Conservation (phyloP, 2,113 vertebrate genomes). For the Microcebus murinus region DNA sequence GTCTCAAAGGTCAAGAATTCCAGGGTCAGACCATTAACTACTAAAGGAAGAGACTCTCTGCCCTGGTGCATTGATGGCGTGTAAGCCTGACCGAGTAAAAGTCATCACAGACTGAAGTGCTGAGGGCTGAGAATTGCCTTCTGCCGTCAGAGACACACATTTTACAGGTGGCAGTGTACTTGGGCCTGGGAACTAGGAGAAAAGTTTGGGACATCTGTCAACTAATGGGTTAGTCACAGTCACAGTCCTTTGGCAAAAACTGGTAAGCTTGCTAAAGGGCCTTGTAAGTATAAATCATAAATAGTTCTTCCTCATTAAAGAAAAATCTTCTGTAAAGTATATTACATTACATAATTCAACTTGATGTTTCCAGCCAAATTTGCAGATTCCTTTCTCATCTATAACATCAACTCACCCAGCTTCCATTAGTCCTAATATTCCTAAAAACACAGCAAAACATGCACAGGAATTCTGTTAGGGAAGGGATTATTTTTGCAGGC, state of each 20-base stretch:
- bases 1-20: not conserved
- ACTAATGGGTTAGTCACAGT: not conserved
- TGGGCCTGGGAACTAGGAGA: accelerated
- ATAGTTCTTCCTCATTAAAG: not conserved
- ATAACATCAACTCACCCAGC: not conserved
- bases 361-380: not conserved
- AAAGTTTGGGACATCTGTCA: not conserved
- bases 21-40: not conserved
- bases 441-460: not conserved
- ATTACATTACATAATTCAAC: not conserved
- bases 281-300: not conserved
- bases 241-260: not conserved
- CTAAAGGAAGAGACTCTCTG: not conserved
- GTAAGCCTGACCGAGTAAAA: not conserved
- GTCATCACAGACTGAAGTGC: not conserved
- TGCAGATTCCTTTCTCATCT: not conserved
- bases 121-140: not conserved
- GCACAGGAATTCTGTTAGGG: not conserved
- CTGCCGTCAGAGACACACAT: not conserved
- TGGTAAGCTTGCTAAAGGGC: not conserved
- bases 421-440: not conserved
- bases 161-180: not conserved
- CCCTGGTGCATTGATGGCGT: too few species aligned
- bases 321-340: not conserved
- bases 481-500: not conserved